Evolutionary conservation across 2,888 invertebrate species (phyloP), one percentile per base, ranked within the genome.

Genomic region (Thumatha senex): DNA sequence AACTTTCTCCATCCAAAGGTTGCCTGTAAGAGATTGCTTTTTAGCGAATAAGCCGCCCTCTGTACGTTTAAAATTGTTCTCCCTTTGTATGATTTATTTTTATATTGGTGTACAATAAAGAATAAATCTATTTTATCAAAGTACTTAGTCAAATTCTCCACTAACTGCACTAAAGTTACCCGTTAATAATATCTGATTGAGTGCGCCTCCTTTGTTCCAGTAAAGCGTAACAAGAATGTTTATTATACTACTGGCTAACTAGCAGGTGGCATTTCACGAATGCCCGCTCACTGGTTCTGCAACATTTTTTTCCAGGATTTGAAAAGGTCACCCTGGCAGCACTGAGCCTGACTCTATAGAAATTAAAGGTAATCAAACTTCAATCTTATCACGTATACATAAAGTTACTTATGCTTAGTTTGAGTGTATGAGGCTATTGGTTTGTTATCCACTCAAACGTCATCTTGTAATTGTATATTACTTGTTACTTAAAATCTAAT

Each of bases 191-290:
- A 36, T 36, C 18, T 4, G 18, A 36, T 14, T 15, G 36, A 36
- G 5, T 24, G 15, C 11, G 11, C 14, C 14, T 15, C 56, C 63
- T 70, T 66, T 70, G 64, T 69, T 55, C 61, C 74, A 67, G 68
- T 67, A 72, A 68, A 24, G 18, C 69, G 48, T 56, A 63, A 66
- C 69, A 18, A 68, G 18, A 54, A 62, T 57, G 56, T 61, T 72
- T 70, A 74, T 77, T 78, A 76, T 51, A 14, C 34, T 4, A 48
- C n/a, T 18, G 58, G 50, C 56, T 54, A 66, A 42, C 72, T 82
- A 76, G 56, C 84, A 80, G 80, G 69, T 85, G 85, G 76, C 84
- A 83, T 85, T 84, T 85, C 83, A 83, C 81, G 82, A 80, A 76
- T 65, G 56, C 54, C 61, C 52, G 58, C 58, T 62, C 52, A 56